These are phyloP conservation scores for Hyles euphorbiae DNA, from an alignment of 1,140 invertebrate species.

Conservation along the genomic window DNA sequence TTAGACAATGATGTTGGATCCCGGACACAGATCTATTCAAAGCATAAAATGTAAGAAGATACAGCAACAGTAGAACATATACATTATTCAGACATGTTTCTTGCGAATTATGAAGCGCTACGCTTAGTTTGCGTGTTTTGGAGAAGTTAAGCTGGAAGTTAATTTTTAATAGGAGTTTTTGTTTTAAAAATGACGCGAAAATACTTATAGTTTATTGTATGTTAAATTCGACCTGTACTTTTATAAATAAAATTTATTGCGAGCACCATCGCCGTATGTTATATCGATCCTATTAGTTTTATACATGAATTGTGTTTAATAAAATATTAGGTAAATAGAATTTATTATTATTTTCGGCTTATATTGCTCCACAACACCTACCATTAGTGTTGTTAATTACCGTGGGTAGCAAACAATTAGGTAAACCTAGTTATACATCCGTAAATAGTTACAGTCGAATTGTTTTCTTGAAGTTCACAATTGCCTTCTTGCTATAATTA, in stretches of 20 bases:
- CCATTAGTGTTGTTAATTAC: not conserved
- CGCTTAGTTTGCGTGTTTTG: conserved; percentile 58
- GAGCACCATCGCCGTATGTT: too few species aligned
- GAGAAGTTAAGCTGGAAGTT: conserved; percentile 24
- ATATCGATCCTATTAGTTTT: too few species aligned
- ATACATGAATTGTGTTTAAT: too few species aligned
- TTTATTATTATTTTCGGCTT: too few species aligned
- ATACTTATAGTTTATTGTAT: conserved; percentile 18
- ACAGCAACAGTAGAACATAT: conserved; percentile 47
- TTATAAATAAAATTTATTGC: too few species aligned
- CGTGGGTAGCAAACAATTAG: conserved; percentile 34
- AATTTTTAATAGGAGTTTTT: conserved; percentile 18
- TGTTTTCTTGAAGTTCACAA: conserved; percentile 50
- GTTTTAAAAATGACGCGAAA: conserved; percentile 12
- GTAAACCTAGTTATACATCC: conserved; percentile 42
- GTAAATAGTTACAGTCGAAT: conserved; percentile 40
- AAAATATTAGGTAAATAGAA: too few species aligned
- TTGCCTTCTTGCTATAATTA: conserved; percentile 30
- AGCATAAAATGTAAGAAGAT: conserved; percentile 34
- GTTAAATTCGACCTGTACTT: conserved; percentile 17
- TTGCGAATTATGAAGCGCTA: conserved; percentile 56
- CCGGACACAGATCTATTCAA: conserved; percentile 25
- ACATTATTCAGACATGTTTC: conserved; percentile 65
- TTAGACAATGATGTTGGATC: conserved; percentile 4
- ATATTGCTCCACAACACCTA: too few species aligned